Evolutionary conservation across 2,888 invertebrate genomes (phyloP).

Genomic region (Trichogramma evanescens): DNA sequence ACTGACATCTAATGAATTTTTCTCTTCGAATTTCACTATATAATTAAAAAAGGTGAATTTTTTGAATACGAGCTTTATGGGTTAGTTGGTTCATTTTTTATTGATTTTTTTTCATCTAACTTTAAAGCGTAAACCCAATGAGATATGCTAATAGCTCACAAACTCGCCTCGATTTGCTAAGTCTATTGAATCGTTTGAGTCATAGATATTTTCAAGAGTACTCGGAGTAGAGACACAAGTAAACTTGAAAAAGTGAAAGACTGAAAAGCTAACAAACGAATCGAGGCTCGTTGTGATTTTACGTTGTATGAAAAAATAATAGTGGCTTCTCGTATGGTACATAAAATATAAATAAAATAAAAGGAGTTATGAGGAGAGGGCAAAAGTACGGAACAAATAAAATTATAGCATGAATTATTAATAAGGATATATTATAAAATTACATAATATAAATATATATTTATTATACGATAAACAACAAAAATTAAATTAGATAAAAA

Average conservation of each 20-base stretch:
- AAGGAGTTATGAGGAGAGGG: slow-evolving; percentile 2
- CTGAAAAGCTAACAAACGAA: slow-evolving; percentile 16
- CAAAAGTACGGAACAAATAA: slow-evolving; percentile 30
- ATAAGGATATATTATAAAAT: slow-evolving; percentile 38
- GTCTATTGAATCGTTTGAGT: neutral
- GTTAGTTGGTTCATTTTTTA: slow-evolving; percentile 3
- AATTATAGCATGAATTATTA: slow-evolving; percentile 41
- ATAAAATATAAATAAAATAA: neutral
- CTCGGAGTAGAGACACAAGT: neutral
- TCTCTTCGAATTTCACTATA: neutral
- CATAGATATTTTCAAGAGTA: neutral
- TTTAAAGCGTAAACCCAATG: neutral
- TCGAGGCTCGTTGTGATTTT: slow-evolving; percentile 14
- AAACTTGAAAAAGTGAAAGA: neutral
- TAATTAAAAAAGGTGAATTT: slow-evolving; percentile 6
- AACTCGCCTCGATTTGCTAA: slow-evolving; percentile 3
- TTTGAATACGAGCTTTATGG: slow-evolving; percentile 9
- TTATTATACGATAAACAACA: slow-evolving; percentile 39
- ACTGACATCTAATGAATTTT: neutral
- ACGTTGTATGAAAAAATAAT: slow-evolving; percentile 19
- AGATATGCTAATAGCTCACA: slow-evolving; percentile 6
- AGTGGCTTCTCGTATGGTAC: slow-evolving; percentile 26
- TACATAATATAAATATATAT: slow-evolving; percentile 34
- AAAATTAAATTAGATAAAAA: slow-evolving; percentile 33
- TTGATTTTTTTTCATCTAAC: neutral